Conservation (phyloP, 2,888 invertebrate genomes). For the Drosophila monieri region DNA sequence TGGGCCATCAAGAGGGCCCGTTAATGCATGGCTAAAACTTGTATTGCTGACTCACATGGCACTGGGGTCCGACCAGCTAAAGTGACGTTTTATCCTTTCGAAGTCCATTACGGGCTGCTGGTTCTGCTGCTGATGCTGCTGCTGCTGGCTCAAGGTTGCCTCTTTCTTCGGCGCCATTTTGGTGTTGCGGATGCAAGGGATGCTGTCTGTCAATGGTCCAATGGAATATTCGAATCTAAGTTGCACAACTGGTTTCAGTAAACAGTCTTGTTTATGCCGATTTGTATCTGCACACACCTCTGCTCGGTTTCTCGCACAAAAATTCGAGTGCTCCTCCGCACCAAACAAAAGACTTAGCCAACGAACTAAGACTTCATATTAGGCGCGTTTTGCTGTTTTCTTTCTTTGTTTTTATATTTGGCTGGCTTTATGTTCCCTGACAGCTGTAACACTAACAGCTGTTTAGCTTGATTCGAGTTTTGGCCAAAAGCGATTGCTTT, state of each 20-base stretch:
- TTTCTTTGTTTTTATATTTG: slow-evolving; percentile 5
- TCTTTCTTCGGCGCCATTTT: slow-evolving; percentile 77
- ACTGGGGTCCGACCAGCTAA: slow-evolving; percentile 82
- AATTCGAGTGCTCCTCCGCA: slow-evolving; percentile 54
- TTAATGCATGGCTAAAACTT: slow-evolving; percentile 26
- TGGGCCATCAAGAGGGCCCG: slow-evolving; percentile 28
- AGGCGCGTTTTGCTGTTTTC: slow-evolving; percentile 21
- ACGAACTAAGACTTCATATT: slow-evolving; percentile 57
- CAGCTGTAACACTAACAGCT: slow-evolving; percentile 55
- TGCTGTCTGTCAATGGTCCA: slow-evolving; percentile 27
- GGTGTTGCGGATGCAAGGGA: slow-evolving; percentile 14
- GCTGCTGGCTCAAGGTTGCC: slow-evolving; percentile 66
- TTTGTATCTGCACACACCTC: slow-evolving; percentile 43
- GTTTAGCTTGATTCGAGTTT: slow-evolving; percentile 36
- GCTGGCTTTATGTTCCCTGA: slow-evolving; percentile 1
- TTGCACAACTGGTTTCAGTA: slow-evolving; percentile 72
- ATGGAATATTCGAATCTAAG: slow-evolving; percentile 52
- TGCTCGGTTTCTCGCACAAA: slow-evolving; percentile 44
- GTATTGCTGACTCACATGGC: slow-evolving; percentile 79
- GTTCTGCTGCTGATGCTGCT: slow-evolving; percentile 54
- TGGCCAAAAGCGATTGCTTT: slow-evolving; percentile 15
- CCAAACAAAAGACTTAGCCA: slow-evolving; percentile 68
- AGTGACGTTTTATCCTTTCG: slow-evolving; percentile 81
- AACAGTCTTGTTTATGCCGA: slow-evolving; percentile 65
- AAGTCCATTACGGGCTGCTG: slow-evolving; percentile 73